Base-by-base conservation (phyloP, 2,888 invertebrate species). In the Drosophila peninsularis region DNA sequence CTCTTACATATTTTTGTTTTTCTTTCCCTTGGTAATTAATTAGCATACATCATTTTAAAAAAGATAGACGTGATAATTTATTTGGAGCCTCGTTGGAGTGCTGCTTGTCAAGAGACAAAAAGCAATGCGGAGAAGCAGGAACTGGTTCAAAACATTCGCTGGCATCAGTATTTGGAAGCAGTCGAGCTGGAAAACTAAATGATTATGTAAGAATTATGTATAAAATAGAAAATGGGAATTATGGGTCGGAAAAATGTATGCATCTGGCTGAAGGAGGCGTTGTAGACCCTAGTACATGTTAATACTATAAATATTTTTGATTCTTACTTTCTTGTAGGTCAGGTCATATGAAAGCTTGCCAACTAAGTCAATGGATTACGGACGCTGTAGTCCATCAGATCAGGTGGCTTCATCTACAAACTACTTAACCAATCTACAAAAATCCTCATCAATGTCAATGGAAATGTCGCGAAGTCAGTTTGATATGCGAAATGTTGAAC, bases 31-130 rank as follows among this genome's bases (percentile, higher is more conserved):
- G n/a, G 2, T 36, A 24, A 55, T n/a, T 55, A n/a, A 30, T 47
- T 5, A 11, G 30, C 3, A 17, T 17, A 17, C 21, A n/a, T 41
- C 44, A 10, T 27, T 60, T 52, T 1, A 57, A 39, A 39, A 19
- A 21, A 80, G 80, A 53, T 62, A 65, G 62, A 19, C 64, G 79
- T 17, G 69, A 62, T 41, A 49, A 70, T 91, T 93, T 75, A 95
- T 98, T 98, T 90, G 98, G 98, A 10, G 95, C 97, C 76, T 95
- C 97, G 2, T 93, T 98, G 78, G 94, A 95, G 57, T 96, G 96
- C 90, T 98, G 98, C 91, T 94, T 98, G 82, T 96, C 96, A 90
- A 96, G 97, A 82, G 98, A 98, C 92, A 75, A 80, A 36, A 88
- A 88, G 52, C 71, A 71, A 17, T 61, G 63, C 81, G 93, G 75